Conservation (phyloP, 2,888 invertebrate species). For the Dryococelus australis region DNA sequence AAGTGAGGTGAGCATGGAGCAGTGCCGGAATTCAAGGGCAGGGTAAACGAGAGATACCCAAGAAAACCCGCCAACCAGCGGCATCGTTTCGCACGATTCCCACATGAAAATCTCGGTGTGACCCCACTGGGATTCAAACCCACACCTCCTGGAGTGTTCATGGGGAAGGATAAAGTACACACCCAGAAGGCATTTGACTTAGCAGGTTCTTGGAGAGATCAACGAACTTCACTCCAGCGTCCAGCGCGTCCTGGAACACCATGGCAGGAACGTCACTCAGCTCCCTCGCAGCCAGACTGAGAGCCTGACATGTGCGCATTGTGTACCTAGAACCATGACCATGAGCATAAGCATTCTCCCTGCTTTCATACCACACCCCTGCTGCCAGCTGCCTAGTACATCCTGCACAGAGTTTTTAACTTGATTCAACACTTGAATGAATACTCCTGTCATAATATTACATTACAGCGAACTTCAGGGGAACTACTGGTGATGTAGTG, state of each 20-base stretch:
- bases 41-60: no score
- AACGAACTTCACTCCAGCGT: constrained; percentile 63
- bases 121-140: no score
- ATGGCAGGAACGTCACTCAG: constrained; percentile 56
- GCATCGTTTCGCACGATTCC: no score
- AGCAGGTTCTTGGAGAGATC: constrained; percentile 86
- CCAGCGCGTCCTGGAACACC: constrained; percentile 57
- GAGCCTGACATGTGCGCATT: constrained; percentile 48
- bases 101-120: no score
- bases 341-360: constrained; percentile 25
- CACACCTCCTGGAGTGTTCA: not conserved
- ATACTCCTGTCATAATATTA: no score
- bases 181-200: constrained; percentile 72
- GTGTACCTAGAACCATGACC: constrained; percentile 51
- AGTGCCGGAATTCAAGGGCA: no score
- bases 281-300: constrained; percentile 55
- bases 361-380: not conserved
- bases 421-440: no score
- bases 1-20: no score
- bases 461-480: no score
- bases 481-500: no score
- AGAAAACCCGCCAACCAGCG: no score
- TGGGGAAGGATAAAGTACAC: constrained; percentile 50
- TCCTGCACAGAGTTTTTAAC: no score
- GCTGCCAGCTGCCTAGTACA: not conserved